Conservation (phyloP, 2,797 vertebrate species). For the Loris lydekkerianus region DNA sequence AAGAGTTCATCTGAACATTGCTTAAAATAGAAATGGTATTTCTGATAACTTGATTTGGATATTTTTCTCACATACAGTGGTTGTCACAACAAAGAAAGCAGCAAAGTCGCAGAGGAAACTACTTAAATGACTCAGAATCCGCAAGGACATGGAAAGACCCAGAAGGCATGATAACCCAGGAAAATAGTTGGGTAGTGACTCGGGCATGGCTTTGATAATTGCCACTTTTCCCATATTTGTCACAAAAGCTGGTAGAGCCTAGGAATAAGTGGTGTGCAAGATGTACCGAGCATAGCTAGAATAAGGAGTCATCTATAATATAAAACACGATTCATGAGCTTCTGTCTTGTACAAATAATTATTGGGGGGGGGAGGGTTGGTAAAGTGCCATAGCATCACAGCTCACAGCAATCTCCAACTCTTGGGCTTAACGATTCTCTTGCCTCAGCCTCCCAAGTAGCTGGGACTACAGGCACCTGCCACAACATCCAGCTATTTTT, state of each 20-base stretch:
- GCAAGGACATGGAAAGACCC: not conserved
- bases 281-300: not conserved
- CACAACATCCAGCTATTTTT: too few species aligned
- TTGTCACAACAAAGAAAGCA: not conserved
- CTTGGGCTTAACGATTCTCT: too few species aligned
- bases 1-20: not conserved
- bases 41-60: not conserved
- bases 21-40: conserved; percentile 21
- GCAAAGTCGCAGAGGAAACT: not conserved
- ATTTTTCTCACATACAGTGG: not conserved
- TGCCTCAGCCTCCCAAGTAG: too few species aligned
- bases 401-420: too few species aligned
- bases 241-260: not conserved
- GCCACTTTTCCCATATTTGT: not conserved
- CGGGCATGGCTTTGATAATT: not conserved
- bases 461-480: too few species aligned
- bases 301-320: not conserved
- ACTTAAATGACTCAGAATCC: not conserved
- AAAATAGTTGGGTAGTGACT: not conserved
- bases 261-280: not conserved
- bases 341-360: not conserved
- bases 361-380: not conserved
- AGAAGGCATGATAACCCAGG: not conserved
- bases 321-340: not conserved
- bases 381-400: too few species aligned